Base-by-base conservation (phyloP, 2,113 vertebrate genomes). In the Cavia porcellus region DNA sequence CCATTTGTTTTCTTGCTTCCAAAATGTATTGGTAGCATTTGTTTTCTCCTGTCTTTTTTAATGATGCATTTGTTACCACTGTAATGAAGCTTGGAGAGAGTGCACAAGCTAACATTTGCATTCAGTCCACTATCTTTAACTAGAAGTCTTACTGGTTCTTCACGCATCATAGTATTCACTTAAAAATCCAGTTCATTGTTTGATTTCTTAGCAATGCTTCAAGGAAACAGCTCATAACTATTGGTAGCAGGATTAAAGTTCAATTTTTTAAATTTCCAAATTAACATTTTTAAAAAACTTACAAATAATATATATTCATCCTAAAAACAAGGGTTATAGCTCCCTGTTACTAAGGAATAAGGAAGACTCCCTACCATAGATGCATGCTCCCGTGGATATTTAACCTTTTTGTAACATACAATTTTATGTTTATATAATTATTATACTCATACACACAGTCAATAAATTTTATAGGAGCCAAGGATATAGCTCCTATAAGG, bases 281-380 rank as follows among this genome's bases (percentile, higher is more conserved):
- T 87, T 32, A 86, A 11, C 32, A 77, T 77, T 72, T 72, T 72
- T 82, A 13, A 35, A 70, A 95, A 95, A 92, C 28, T 89, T 96
- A 66, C 0, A n/a, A 70, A 20, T 64, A 8, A 66, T 47, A 15
- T 30, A 35, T 94, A 45, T 7, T 89, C n/a, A 92, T 89, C 88
- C 25, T 86, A 61, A 93, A 93, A 89, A 28, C 13, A 77, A 77
- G 3, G 45, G 19, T 74, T 74, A 7, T 30, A 50, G 24, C 14
- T 45, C 1, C 72, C 42, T 75, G 4, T 45, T 77, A 77, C 45
- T 77, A 77, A 28, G 25, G 45, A 28, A 50, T 50, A 7, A 25
- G 70, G 72, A 88, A 47, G 35, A 8, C 91, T 77, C 59, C 55
- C 47, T 82, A 35, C 42, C 32, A 47, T 32, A 72, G 52, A 88